Conservation (phyloP, 2,113 vertebrate genomes). For the Camelus bactrianus region DNA sequence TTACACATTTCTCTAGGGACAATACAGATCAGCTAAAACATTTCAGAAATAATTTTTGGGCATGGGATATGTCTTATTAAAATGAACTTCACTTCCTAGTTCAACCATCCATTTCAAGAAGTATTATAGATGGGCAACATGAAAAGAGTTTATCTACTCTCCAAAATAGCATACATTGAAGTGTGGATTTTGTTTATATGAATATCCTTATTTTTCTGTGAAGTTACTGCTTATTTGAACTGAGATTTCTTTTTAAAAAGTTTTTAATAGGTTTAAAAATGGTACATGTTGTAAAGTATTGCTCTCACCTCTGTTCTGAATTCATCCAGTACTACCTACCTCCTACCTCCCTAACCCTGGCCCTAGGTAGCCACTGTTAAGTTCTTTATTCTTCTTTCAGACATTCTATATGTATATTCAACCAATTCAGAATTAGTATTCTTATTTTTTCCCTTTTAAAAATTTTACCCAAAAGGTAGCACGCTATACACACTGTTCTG, state of each 20-base stretch:
- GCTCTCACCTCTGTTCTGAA: background rate
- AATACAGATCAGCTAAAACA: background rate
- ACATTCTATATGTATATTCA: background rate
- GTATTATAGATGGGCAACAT: background rate
- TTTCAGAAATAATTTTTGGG: background rate
- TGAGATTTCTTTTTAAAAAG: background rate
- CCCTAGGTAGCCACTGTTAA: background rate
- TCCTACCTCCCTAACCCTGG: background rate
- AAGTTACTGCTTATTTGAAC: constrained; percentile 21
- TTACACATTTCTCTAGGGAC: background rate
- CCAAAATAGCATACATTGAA: background rate
- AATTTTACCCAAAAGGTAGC: background rate
- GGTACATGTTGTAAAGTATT: background rate
- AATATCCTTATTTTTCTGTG: background rate
- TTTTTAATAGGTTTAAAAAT: constrained; percentile 1
- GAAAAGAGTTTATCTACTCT: background rate
- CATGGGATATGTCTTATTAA: background rate
- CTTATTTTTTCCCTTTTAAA: background rate
- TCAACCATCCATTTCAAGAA: background rate
- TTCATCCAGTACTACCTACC: background rate
- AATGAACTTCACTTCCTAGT: background rate
- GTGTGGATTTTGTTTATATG: background rate
- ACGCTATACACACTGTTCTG: background rate
- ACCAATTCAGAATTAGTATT: background rate
- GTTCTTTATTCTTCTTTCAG: background rate